Conservation (phyloP, 2,113 vertebrate species). For the Crypturellus undulatus region DNA sequence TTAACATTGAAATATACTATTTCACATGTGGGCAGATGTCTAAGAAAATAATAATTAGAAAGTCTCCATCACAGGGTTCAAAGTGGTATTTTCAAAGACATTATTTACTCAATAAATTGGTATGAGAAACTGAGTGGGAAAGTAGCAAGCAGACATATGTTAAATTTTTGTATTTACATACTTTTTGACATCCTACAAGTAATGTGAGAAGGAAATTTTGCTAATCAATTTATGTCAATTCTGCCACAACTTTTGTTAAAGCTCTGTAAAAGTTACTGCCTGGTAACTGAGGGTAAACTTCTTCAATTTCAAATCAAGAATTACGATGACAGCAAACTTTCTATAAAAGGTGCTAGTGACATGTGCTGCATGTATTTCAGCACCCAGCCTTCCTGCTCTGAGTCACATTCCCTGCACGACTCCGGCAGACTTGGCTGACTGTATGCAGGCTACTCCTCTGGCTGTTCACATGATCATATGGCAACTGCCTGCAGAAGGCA, state of each 20-base stretch:
- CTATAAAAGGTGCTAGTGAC: neutral
- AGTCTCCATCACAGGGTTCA: neutral
- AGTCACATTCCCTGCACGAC: neutral
- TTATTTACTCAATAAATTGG: constrained; percentile 25
- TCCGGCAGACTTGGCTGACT: rapidly evolving
- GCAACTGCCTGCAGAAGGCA: neutral
- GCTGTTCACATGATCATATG: rapidly evolving
- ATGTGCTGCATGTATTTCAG: neutral
- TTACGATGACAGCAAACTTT: neutral
- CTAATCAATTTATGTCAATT: constrained; percentile 30
- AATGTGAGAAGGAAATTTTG: constrained; percentile 58
- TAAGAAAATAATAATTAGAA: neutral
- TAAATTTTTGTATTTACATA: constrained; percentile 47
- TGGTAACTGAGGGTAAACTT: neutral
- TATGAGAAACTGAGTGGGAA: neutral
- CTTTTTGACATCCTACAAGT: constrained; percentile 34
- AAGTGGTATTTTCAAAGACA: constrained; percentile 10
- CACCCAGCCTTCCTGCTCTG: neutral
- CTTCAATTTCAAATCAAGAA: neutral
- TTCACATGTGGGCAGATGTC: neutral
- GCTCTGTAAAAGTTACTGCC: neutral
- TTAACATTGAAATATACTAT: neutral
- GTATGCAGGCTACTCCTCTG: rapidly evolving
- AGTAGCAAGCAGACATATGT: constrained; percentile 35
- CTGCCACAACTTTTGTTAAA: constrained; percentile 17